Evolutionary conservation across 2,797 vertebrate species (phyloP).

Genomic region (Aeoliscus strigatus): DNA sequence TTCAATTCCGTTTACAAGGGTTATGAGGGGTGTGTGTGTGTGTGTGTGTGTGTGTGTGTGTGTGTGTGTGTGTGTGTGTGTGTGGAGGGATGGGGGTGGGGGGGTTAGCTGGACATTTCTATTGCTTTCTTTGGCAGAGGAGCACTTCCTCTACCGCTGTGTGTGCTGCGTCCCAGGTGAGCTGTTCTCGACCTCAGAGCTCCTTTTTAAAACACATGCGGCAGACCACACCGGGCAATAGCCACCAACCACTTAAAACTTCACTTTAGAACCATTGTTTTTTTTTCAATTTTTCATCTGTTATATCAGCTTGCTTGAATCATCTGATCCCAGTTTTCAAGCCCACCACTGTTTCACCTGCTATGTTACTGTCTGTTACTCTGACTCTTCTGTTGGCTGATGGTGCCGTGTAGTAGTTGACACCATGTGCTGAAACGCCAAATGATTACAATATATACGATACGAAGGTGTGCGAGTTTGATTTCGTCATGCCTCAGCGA

Average conservation of each 20-base stretch:
- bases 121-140: constrained; percentile 83
- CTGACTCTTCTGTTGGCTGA: no score
- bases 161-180: constrained; percentile 80
- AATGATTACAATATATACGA: background rate
- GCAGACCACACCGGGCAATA: constrained; percentile 67
- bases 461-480: background rate
- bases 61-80: no score
- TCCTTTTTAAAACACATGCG: constrained; percentile 74
- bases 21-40: no score
- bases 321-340: no score
- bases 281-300: constrained; percentile 27
- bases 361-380: no score
- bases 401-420: no score
- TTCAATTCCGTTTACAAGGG: no score
- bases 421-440: no score
- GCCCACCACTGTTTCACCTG: no score
- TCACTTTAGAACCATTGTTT: constrained; percentile 42
- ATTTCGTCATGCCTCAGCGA: constrained; percentile 2
- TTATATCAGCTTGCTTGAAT: no score
- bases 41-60: no score
- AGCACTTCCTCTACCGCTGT: constrained; percentile 75
- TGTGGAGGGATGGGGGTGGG: no score
- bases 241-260: constrained; percentile 68
- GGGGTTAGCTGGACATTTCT: constrained; percentile 81
- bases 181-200: constrained; percentile 75